These are phyloP conservation scores for Drosophila erecta DNA, from an alignment of 1,140 invertebrate species.

Conservation along the genomic window DNA sequence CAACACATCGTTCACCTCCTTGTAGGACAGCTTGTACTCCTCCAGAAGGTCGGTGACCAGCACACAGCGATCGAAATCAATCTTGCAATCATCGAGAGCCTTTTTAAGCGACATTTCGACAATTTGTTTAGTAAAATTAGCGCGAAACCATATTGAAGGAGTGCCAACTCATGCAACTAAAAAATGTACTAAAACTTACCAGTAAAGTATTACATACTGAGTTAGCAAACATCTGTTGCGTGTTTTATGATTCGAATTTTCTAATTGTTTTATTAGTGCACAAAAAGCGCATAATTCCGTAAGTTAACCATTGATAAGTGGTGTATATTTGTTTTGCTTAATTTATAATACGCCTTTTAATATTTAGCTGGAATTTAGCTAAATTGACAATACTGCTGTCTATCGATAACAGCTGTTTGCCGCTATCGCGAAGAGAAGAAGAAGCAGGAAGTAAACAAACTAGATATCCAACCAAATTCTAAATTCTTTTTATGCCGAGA, in stretches of 20 bases:
- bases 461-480: no score
- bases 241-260: no score
- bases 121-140: constrained; percentile 1
- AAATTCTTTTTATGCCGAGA: not conserved
- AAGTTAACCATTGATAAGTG: no score
- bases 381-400: not conserved
- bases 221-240: no score
- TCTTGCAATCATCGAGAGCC: constrained; percentile 70
- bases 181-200: not conserved
- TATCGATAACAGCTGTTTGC: not conserved
- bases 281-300: no score
- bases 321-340: not conserved
- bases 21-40: constrained; percentile 72
- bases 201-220: not conserved
- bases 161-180: not conserved
- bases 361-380: no score
- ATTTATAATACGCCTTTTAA: not conserved
- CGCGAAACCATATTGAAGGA: not conserved
- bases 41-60: constrained; percentile 76
- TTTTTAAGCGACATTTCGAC: constrained; percentile 59
- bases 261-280: no score
- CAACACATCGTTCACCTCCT: constrained; percentile 60
- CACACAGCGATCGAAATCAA: constrained; percentile 74
- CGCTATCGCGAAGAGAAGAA: not conserved
- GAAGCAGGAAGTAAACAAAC: constrained; percentile 2